phyloP scores from a whole-genome alignment of 2,888 invertebrate genomes.

The Prenolepis imparis region DNA sequence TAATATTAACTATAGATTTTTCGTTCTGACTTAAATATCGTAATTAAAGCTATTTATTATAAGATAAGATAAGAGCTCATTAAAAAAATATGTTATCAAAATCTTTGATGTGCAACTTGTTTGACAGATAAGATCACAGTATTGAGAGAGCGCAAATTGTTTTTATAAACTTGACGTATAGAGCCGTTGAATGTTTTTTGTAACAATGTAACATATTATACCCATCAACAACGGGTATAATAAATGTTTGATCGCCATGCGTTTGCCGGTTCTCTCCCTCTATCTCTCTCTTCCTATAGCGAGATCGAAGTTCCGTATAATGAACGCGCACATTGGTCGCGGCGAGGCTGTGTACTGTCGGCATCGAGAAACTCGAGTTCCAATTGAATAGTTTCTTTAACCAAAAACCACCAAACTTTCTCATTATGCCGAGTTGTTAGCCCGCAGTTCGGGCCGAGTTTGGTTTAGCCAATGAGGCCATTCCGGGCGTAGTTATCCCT shows the following conservation, averaged over 20 bases:
- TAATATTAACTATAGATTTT: neutral
- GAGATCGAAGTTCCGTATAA: conserved; percentile 26
- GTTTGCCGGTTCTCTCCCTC: neutral
- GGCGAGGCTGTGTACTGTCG: conserved; percentile 30
- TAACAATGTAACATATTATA: neutral
- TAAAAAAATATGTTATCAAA: neutral
- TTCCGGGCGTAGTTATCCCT: conserved; percentile 55
- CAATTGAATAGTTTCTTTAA: conserved; percentile 77
- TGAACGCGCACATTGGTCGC: conserved; percentile 59
- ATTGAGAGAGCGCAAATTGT: neutral
- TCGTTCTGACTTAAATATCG: neutral
- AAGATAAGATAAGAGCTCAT: no score
- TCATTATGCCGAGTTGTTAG: conserved; percentile 78
- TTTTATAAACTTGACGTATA: neutral
- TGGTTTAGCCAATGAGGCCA: conserved; percentile 75
- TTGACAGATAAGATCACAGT: neutral
- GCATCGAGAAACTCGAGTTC: conserved; percentile 68
- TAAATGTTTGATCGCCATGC: conserved; percentile 26
- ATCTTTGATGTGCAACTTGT: neutral
- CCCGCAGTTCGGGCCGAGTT: conserved; percentile 74
- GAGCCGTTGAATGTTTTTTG: neutral
- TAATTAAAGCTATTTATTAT: neutral
- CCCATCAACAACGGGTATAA: neutral
- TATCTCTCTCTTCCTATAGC: neutral
- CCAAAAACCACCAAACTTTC: conserved; percentile 75